These are phyloP conservation scores for Lasioglossum morio DNA, from an alignment of 2,888 invertebrate genomes.

Conservation along the genomic window DNA sequence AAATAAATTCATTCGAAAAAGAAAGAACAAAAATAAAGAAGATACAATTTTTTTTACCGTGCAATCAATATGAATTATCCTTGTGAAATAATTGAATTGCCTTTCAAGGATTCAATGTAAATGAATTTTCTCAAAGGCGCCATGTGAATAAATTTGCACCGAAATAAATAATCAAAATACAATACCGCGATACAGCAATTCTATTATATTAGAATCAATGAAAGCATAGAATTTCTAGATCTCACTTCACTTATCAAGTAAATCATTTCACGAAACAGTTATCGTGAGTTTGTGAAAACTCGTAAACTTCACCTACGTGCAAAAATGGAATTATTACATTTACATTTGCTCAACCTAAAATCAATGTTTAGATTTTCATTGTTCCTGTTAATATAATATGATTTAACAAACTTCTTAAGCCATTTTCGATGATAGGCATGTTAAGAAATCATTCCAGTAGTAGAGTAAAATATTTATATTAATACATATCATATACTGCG, in stretches of 20 bases:
- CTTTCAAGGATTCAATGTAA: slow-evolving; percentile 19
- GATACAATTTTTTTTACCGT: slow-evolving; percentile 15
- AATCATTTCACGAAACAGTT: background rate
- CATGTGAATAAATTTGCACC: slow-evolving; percentile 20
- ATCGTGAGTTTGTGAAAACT: background rate
- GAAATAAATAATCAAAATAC: slow-evolving; percentile 23
- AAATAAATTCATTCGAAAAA: slow-evolving; percentile 33
- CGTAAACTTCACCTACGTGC: background rate
- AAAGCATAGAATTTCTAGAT: background rate
- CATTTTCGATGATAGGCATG: background rate
- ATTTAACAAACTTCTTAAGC: background rate
- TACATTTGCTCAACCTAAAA: background rate
- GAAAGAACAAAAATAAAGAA: background rate
- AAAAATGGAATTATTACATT: background rate
- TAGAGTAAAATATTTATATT: background rate
- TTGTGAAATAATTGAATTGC: slow-evolving; percentile 40
- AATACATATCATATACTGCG: background rate
- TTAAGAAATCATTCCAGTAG: background rate
- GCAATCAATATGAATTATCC: slow-evolving; percentile 24
- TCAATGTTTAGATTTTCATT: background rate
- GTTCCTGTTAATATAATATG: background rate
- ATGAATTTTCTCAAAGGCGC: slow-evolving; percentile 12
- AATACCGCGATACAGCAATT: slow-evolving; percentile 43
- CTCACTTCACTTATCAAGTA: background rate
- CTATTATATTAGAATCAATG: slow-evolving; percentile 24